Evolutionary conservation across 2,888 invertebrate genomes (phyloP), one percentile per base, ranked within the genome.

Genomic region (Dilophus febrilis): DNA sequence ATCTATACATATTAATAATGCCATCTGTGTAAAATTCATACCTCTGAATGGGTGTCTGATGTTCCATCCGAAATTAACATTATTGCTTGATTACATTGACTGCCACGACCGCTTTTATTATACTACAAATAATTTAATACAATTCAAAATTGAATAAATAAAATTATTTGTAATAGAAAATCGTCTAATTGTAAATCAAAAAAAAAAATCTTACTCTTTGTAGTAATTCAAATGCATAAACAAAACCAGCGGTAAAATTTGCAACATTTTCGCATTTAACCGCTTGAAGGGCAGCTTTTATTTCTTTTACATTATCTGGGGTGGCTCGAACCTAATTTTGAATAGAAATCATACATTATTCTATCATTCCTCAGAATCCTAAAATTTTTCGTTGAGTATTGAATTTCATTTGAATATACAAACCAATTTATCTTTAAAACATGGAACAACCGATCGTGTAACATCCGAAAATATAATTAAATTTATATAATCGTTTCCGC

Each of bases 51-150:
- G 1, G 72, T 70, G 32, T 65, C 69, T 3, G 90, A 80, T 11
- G 91, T 86, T 17, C 92, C 94, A 49, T 92, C 88, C 0, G 95
- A 94, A 44, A 99, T 82, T 40, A 99, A 65, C 81, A 98, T 92
- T 40, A 98, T 94, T 3, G 94, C 95, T 64, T 94, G 94, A 66
- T 98, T 98, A 58, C 98, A 98, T 55, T 91, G 86, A 51, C 86
- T 83, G 4, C 90, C 90, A 51, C 77, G 77, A 1, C 81, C 78
- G 1, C 84, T 82, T 48, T 82, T 74, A 55, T 86, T 86, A 53
- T 86, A 86, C 72, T 84, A 55, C 10, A 61, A 56, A 45, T 42
- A 38, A 42, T n/a, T n/a, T n/a, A n/a, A n/a, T n/a, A n/a, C n/a
- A 18, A 7, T 33, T 18, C 27, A 27, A 22, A 10, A 37, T 19